Conservation (phyloP, 2,888 invertebrate species). For the Callyntrura guangdongensis region DNA sequence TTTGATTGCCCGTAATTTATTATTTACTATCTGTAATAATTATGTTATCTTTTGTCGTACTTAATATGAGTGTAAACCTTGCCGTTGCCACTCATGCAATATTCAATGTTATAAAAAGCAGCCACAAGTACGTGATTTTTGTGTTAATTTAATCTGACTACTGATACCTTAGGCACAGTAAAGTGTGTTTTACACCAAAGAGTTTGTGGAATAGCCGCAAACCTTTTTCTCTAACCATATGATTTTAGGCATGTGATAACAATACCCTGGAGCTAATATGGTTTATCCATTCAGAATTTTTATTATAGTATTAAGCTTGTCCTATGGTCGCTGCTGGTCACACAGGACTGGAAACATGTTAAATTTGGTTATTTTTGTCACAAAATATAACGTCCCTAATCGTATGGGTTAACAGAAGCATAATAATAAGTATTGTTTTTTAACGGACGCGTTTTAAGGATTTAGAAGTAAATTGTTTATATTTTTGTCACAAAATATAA, state of each 20-base stretch:
- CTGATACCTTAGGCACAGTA: background rate
- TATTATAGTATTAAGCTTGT: conserved; percentile 11
- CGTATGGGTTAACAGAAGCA: background rate
- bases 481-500: conserved; percentile 56
- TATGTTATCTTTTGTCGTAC: background rate
- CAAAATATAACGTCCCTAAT: conserved; percentile 36
- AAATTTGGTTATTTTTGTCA: conserved; percentile 50
- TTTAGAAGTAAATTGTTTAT: background rate
- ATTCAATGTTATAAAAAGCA: background rate
- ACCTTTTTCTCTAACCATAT: background rate
- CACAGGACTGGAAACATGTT: conserved; percentile 28
- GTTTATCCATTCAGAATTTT: conserved; percentile 23
- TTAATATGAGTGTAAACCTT: conserved; percentile 8
- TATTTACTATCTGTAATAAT: conserved; percentile 12
- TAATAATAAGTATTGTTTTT: background rate
- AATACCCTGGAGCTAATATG: conserved; percentile 35
- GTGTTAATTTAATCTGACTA: background rate
- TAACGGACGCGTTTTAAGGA: background rate
- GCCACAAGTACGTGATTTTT: background rate
- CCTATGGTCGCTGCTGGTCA: conserved; percentile 57
- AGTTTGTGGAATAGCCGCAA: conserved; percentile 28
- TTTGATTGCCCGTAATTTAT: conserved; percentile 11
- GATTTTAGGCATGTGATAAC: conserved; percentile 54
- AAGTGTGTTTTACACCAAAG: conserved; percentile 47
- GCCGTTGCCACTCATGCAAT: background rate